These are phyloP conservation scores for Mystacides longicornis DNA, from an alignment of 2,888 invertebrate species.

Conservation along the genomic window DNA sequence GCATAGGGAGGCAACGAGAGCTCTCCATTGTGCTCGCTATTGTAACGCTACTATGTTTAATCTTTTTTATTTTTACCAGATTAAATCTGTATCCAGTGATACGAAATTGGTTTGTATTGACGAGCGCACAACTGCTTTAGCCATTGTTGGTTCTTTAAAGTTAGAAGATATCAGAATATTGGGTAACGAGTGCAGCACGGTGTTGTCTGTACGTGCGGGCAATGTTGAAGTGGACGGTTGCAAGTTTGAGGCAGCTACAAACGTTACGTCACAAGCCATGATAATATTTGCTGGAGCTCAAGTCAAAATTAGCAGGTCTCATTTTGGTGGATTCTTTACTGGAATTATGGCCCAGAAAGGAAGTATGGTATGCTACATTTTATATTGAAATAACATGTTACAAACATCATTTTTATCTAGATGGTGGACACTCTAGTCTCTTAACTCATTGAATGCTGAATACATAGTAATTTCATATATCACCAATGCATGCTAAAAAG, in stretches of 20 bases:
- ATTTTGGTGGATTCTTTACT: conserved; percentile 43
- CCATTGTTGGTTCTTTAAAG: conserved; percentile 6
- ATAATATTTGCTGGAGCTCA: conserved; percentile 43
- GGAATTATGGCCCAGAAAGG: conserved; percentile 21
- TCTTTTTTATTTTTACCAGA: conserved; percentile 7
- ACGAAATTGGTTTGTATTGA: conserved; percentile 8
- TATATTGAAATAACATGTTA: too few species aligned
- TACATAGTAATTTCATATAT: too few species aligned
- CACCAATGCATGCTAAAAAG: too few species aligned
- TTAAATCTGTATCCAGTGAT: conserved; percentile 6
- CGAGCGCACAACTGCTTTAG: conserved; percentile 12
- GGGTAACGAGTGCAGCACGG: conserved; percentile 15
- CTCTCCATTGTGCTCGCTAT: too few species aligned
- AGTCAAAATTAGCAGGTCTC: conserved; percentile 38
- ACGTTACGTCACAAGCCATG: conserved; percentile 31
- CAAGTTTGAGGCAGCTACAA: not conserved
- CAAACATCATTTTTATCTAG: too few species aligned
- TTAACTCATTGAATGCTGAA: too few species aligned
- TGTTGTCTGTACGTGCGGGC: conserved; percentile 14
- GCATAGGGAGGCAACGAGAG: too few species aligned
- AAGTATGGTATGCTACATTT: conserved; percentile 2
- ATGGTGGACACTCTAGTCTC: too few species aligned
- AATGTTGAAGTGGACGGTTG: not conserved
- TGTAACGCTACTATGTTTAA: too few species aligned
- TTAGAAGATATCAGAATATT: conserved; percentile 10